phyloP scores from a whole-genome alignment of 2,888 invertebrate species.

The Ophioninae sp. region DNA sequence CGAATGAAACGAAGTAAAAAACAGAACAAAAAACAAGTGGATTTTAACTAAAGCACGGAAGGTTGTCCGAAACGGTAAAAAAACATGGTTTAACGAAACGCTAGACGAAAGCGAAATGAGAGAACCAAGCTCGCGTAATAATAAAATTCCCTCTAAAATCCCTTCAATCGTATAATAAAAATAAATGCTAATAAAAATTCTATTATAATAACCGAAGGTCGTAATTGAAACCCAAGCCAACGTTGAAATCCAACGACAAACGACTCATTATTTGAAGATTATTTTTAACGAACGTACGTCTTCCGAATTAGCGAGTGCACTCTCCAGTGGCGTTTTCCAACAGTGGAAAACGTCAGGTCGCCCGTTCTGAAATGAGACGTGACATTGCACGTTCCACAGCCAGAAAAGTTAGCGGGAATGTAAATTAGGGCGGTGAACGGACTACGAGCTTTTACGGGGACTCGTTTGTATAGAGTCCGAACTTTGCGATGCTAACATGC shows the following conservation, averaged over 20 bases:
- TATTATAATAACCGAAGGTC: no score
- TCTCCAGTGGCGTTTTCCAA: neutral
- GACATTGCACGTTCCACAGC: slow-evolving; percentile 2
- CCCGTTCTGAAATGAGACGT: slow-evolving; percentile 5
- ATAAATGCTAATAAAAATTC: no score
- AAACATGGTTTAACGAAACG: no score
- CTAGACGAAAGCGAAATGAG: no score
- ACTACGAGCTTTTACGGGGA: slow-evolving; percentile 27
- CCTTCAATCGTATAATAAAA: no score
- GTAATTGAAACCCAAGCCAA: no score
- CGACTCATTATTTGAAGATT: neutral
- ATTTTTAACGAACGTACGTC: neutral
- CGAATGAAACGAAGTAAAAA: neutral
- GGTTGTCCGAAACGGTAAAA: no score
- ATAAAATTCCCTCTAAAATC: no score
- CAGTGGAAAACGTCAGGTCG: neutral
- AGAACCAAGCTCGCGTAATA: no score
- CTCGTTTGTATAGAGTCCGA: slow-evolving; percentile 12
- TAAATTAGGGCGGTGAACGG: slow-evolving; percentile 44
- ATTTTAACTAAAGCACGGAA: neutral
- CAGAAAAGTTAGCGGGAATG: slow-evolving; percentile 46
- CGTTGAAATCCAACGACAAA: no score
- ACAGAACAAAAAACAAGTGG: neutral
- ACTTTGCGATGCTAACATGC: slow-evolving; percentile 32
- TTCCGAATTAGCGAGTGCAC: neutral